Conservation (phyloP, 2,888 invertebrate species). For the Drosophila mettleri region DNA sequence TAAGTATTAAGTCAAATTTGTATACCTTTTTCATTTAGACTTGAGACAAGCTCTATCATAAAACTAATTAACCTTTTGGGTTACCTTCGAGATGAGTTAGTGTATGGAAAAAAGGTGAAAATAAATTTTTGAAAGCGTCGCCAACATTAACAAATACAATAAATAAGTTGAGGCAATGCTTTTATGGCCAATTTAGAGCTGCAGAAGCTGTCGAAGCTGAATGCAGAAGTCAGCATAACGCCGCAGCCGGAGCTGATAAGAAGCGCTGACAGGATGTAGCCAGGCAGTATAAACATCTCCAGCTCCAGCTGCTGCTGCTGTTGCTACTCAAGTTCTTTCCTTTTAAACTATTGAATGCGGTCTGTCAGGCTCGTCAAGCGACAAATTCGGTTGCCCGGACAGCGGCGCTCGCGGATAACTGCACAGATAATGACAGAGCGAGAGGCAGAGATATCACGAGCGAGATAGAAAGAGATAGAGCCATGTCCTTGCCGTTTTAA, state of each 20-base stretch:
- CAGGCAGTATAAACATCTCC: constrained; percentile 11
- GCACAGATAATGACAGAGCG: constrained; percentile 63
- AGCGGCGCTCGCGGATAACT: constrained; percentile 67
- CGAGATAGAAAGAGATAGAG: not conserved
- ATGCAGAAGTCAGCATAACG: constrained; percentile 66
- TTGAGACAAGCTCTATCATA: not conserved
- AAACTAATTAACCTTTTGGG: not conserved
- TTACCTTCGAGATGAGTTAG: constrained; percentile 9
- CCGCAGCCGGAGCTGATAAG: constrained; percentile 64
- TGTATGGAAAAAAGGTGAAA: constrained; percentile 29
- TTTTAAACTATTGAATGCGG: constrained; percentile 64
- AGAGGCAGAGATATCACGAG: not conserved
- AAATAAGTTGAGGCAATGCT: constrained; percentile 52
- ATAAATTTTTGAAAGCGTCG: constrained; percentile 49
- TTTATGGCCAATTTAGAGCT: constrained; percentile 25
- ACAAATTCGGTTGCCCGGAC: constrained; percentile 66
- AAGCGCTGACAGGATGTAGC: constrained; percentile 59
- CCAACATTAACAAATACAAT: constrained; percentile 53
- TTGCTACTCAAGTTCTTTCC: constrained; percentile 2
- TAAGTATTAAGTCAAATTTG: not conserved
- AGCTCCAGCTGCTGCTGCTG: not conserved
- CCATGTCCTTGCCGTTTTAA: constrained; percentile 76
- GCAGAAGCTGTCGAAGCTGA: constrained; percentile 35
- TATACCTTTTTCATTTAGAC: not conserved
- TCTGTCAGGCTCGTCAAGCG: constrained; percentile 48